Conservation (phyloP, 2,888 invertebrate species). For the Dryocosmus kuriphilus region DNA sequence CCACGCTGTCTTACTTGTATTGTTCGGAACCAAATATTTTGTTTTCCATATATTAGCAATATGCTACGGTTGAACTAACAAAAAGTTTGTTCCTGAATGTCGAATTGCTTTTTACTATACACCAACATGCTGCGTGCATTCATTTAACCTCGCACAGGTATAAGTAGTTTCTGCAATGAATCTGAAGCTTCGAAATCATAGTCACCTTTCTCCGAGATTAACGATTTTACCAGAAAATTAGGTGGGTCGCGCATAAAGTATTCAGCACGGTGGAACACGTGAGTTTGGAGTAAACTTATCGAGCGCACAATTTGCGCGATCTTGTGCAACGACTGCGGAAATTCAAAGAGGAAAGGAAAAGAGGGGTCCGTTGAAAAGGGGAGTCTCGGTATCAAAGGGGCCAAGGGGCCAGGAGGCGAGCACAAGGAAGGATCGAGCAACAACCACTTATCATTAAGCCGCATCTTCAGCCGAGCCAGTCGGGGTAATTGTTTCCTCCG, state of each 20-base stretch:
- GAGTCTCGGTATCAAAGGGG: slow-evolving; percentile 57
- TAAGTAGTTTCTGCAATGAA: background rate
- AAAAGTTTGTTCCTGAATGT: too few species aligned
- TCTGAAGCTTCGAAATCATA: background rate
- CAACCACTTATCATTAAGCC: slow-evolving; percentile 75
- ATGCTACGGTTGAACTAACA: too few species aligned
- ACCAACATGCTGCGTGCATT: background rate
- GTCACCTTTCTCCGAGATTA: slow-evolving; percentile 34
- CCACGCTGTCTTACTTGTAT: too few species aligned
- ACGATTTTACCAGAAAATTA: slow-evolving; percentile 46
- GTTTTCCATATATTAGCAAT: too few species aligned
- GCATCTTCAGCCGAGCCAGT: slow-evolving; percentile 72
- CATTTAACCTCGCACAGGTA: background rate
- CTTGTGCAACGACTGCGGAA: slow-evolving; percentile 57
- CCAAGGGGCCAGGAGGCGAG: slow-evolving; percentile 47
- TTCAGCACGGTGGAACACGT: slow-evolving; percentile 29
- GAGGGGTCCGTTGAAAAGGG: slow-evolving; percentile 54
- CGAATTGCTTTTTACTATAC: too few species aligned
- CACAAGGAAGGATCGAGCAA: slow-evolving; percentile 51
- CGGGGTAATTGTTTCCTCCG: slow-evolving; percentile 76
- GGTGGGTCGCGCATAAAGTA: slow-evolving; percentile 21
- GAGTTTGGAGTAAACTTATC: slow-evolving; percentile 53
- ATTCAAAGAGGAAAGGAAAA: slow-evolving; percentile 53
- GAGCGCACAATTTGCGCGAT: slow-evolving; percentile 58
- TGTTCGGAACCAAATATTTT: too few species aligned